Percentiles rank a stretch among this genome's conserved stretches.
phyloP scores from a whole-genome alignment of 2,888 invertebrate genomes.

The Drosophila austrosaltans region DNA sequence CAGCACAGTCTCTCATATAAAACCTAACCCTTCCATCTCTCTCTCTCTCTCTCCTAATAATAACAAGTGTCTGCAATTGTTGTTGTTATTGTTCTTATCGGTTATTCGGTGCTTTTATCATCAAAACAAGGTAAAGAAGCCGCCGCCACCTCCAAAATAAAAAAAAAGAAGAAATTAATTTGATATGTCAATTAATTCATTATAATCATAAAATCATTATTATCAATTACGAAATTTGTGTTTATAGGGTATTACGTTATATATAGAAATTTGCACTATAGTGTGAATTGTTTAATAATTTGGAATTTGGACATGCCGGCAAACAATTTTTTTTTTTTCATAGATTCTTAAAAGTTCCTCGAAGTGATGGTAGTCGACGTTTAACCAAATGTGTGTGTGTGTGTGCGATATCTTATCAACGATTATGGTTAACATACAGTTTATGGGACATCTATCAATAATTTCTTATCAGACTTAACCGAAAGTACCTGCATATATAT shows the following conservation, averaged over 20 bases:
- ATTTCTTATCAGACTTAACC: constrained; percentile 22
- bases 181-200: constrained; percentile 16
- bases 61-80: constrained; percentile 45
- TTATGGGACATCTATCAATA: constrained; percentile 39
- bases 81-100: constrained; percentile 33
- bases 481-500: constrained; percentile 16
- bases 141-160: not conserved
- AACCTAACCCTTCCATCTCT: not conserved
- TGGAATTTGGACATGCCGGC: not conserved
- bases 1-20: no score
- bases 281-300: no score
- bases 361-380: not conserved
- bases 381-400: constrained; percentile 20
- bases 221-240: not conserved
- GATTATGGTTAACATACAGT: constrained; percentile 39
- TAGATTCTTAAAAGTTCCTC: not conserved
- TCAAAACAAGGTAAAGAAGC: not conserved
- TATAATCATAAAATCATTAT: constrained; percentile 11
- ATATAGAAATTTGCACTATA: no score
- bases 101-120: constrained; percentile 41
- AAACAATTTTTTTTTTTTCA: not conserved
- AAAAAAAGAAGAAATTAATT: constrained; percentile 25
- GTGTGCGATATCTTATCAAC: constrained; percentile 36
- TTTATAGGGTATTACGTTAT: not conserved
- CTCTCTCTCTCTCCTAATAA: constrained; percentile 32